Conservation (phyloP, 2,113 vertebrate species). For the Chaetura pelagica region DNA sequence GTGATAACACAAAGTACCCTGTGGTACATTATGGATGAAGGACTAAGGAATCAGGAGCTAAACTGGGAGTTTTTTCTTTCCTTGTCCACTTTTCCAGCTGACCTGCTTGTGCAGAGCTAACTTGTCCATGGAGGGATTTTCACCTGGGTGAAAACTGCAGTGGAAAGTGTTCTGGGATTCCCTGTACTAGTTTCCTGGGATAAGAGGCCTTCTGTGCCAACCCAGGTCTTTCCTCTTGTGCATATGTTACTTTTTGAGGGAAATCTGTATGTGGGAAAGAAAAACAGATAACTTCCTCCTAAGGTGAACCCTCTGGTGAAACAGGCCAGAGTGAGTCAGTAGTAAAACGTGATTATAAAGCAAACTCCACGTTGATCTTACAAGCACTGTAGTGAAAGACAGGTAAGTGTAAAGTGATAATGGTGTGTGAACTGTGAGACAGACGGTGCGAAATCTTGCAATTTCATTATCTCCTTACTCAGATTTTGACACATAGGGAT, state of each 20-base stretch:
- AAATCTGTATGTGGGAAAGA: not conserved
- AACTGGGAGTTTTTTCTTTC: not conserved
- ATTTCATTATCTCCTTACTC: not conserved
- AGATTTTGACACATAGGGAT: not conserved
- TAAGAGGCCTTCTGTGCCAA: not conserved
- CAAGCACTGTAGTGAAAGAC: not conserved
- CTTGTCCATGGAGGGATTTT: not conserved
- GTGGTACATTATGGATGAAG: not conserved
- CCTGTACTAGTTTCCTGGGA: not conserved
- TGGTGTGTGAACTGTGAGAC: not conserved
- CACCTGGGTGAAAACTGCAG: not conserved
- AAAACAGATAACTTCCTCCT: not conserved
- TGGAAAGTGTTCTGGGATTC: not conserved
- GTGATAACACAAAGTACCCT: not conserved
- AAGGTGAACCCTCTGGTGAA: not conserved
- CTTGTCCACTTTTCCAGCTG: not conserved
- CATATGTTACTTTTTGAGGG: not conserved
- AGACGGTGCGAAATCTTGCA: not conserved
- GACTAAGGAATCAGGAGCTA: not conserved
- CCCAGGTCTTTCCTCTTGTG: not conserved
- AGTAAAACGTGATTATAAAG: conserved; percentile 13
- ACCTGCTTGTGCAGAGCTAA: not conserved
- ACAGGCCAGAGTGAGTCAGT: not conserved
- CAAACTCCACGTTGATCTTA: not conserved
- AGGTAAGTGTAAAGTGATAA: not conserved